Conservation (phyloP, 2,113 vertebrate genomes). For the Xyrauchen texanus region DNA sequence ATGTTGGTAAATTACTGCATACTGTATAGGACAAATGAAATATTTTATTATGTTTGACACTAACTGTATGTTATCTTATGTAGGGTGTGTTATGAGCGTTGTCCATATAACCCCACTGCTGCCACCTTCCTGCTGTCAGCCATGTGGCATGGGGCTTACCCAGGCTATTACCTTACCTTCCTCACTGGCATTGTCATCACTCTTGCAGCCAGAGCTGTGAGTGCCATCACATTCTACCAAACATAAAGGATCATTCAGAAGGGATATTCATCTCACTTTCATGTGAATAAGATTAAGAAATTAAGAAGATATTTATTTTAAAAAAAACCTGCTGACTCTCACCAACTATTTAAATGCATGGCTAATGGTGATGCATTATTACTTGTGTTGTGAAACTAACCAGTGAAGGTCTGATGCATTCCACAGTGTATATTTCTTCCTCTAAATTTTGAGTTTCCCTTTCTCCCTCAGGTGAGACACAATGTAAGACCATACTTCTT, state of each 20-base stretch:
- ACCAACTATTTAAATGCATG: too few relatives aligned
- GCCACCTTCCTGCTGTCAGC: constrained; percentile 93
- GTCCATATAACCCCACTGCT: constrained; percentile 84
- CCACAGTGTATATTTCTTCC: constrained; percentile 38
- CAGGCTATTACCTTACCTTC: constrained; percentile 94
- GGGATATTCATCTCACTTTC: too few relatives aligned
- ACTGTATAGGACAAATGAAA: too few relatives aligned
- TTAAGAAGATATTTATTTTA: too few relatives aligned
- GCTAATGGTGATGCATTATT: too few relatives aligned
- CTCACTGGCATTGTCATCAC: constrained; percentile 89
- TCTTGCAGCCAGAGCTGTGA: constrained; percentile 86
- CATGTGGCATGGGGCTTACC: constrained; percentile 94
- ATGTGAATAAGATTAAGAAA: too few relatives aligned
- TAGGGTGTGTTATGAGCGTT: constrained; percentile 92
- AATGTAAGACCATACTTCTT: constrained; percentile 86
- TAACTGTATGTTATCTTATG: constrained; percentile 37
- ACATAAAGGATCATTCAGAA: neutral
- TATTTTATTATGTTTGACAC: too few relatives aligned
- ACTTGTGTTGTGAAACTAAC: too few relatives aligned
- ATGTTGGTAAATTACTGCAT: too few relatives aligned
- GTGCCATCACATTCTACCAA: constrained; percentile 54
- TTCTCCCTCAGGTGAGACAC: constrained; percentile 79
- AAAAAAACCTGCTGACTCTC: too few relatives aligned
- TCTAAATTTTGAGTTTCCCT: too few relatives aligned
- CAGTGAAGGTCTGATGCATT: too few relatives aligned